Percentiles rank a stretch among this genome's conserved stretches.
Evolutionary conservation across 2,797 vertebrate species (phyloP).

Genomic region (Taeniopygia guttata): DNA sequence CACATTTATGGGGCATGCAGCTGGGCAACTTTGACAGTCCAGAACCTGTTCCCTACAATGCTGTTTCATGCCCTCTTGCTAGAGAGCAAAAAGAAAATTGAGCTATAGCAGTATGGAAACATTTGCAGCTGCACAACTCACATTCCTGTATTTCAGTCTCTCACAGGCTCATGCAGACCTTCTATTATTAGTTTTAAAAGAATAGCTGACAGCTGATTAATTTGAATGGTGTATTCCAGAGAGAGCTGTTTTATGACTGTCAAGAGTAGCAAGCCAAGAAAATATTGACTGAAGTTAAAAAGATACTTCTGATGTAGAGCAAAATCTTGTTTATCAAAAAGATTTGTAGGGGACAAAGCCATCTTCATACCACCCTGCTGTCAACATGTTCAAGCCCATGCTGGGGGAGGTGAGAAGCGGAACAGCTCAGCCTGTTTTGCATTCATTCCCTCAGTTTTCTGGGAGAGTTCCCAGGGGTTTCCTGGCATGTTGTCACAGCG

Average conservation of each 20-base stretch:
- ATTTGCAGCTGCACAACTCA: background rate
- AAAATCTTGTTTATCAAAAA: constrained; percentile 5
- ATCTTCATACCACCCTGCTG: background rate
- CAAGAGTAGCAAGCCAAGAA: background rate
- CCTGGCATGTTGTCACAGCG: background rate
- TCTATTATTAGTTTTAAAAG: constrained; percentile 44
- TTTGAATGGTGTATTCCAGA: background rate
- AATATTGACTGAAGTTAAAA: background rate
- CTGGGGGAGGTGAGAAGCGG: background rate
- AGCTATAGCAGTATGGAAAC: background rate
- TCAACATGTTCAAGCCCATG: background rate
- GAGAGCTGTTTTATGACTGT: background rate
- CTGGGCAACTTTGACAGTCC: background rate
- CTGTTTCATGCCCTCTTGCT: background rate
- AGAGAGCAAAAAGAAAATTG: background rate
- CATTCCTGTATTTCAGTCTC: background rate
- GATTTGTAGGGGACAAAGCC: background rate
- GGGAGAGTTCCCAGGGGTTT: background rate
- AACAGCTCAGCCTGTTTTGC: background rate
- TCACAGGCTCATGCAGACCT: background rate
- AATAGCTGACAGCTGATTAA: constrained; percentile 34
- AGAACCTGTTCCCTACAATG: background rate
- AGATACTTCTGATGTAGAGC: background rate
- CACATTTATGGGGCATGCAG: background rate
- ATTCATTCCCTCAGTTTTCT: background rate